Evolutionary conservation across 2,113 vertebrate species (phyloP), one percentile per base, ranked within the genome.

Genomic region (Lepus europaeus): DNA sequence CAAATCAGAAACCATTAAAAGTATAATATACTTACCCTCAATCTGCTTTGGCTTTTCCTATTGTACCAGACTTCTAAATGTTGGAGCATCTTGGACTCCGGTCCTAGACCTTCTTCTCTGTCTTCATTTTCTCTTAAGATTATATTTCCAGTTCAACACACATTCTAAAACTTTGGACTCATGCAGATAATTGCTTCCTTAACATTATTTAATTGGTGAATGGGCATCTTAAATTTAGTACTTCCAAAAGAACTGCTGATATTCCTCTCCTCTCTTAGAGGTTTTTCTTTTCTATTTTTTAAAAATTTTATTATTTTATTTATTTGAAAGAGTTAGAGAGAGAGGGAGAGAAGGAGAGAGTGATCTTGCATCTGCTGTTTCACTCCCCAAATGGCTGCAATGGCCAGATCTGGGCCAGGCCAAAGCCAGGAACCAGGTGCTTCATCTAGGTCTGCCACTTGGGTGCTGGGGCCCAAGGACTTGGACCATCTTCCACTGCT

Each of bases 1-100:
- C 33, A 95, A 89, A 29, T 92, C 31, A 88, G 82, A 73, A 94
- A 78, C 39, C 77, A 51, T 93, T 95, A 91, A 83, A 87, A 27
- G 8, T 74, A 7, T 74, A 78, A 53, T 93, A 82, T 88, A 81
- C n/a, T 77, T 70, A 3, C 23, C 66, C 23, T 88, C 9, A 56
- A 19, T 84, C 19, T 83, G 22, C 51, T 13, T 51, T 70, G 63
- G 8, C 31, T 84, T 87, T 90, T 79, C 31, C 56, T 72, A 7
- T 19, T 76, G 59, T 89, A 33, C 36, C 45, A 86, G 25, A 73
- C 5, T 72, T 68, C 3, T 72, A 66, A 66, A 76, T 49, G 27
- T n/a, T 39, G 20, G 63, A 78, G 11, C 82, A 56, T 25, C 19
- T 19, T 9, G 27, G 51, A 17, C 70, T 91, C 80, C 12, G 68